Evolutionary conservation across 1,140 invertebrate species (phyloP), one percentile per base, ranked within the genome.

Genomic region (Drosophila pectinifera): DNA sequence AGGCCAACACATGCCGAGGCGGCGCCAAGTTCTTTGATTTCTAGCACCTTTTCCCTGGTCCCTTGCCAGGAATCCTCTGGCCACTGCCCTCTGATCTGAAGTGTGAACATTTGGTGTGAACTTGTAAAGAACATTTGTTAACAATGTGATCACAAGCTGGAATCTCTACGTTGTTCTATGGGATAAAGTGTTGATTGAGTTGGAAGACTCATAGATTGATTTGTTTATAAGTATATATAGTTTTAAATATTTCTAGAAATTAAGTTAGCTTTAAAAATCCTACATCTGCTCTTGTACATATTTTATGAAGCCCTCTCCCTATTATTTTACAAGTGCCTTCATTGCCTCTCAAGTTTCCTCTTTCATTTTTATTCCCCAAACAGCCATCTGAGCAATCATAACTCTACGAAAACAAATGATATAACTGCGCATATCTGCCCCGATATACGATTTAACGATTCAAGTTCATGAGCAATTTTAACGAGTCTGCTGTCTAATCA

Each of bases 81-180:
- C 31, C 22, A 8, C 20, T 58, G 51, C 34, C 43, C 46, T 42
- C 57, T 45, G 49, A 20, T 48, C 46, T 51, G n/a, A 81, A 78
- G 78, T 88, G 82, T 81, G 70, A 88, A 79, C 83, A 72, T 67
- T 88, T 73, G 83, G 82, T 86, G 83, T 88, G 79, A 86, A 73
- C 45, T 88, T 83, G 75, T 79, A 73, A 46, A 74, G 62, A 63
- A 55, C 74, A 78, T 42, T 49, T 70, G 43, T 56, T 72, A 54
- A 24, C 49, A 64, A 72, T 70, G 34, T 70, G 64, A 70, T 31
- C 46, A 31, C 24, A 20, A 45, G 16, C 41, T 46, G 62, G 6
- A 31, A 24, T 18, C 22, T 16, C 36, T 22, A 26, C 1, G 22
- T 24, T 22, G 28, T 18, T 6, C 22, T 16, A 11, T 42, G n/a